These are phyloP conservation scores for Eidolon helvum DNA, from an alignment of 2,113 vertebrate genomes.

Conservation along the genomic window DNA sequence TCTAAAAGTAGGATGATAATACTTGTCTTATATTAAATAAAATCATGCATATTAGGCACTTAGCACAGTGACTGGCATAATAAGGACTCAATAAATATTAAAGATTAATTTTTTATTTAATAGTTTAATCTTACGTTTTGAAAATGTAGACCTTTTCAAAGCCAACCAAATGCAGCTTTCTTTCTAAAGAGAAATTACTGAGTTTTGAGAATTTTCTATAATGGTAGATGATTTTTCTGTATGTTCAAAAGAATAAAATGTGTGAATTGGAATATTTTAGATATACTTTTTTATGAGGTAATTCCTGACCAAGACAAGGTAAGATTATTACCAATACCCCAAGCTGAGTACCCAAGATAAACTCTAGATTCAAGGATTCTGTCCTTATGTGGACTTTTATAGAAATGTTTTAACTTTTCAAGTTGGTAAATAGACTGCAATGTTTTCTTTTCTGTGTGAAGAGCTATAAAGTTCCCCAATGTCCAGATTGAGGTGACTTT, in stretches of 20 bases:
- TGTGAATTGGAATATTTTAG: constrained; percentile 45
- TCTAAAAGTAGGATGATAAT: constrained; percentile 6
- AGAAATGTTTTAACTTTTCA: neutral
- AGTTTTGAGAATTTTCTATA: neutral
- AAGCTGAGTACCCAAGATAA: constrained; percentile 15
- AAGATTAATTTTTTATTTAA: neutral
- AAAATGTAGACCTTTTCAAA: neutral
- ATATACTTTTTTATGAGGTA: constrained; percentile 58
- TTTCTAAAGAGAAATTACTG: neutral
- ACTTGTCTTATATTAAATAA: neutral
- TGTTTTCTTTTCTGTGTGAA: neutral
- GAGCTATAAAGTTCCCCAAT: neutral
- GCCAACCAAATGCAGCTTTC: neutral
- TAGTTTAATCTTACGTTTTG: neutral
- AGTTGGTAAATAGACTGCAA: neutral
- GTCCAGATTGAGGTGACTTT: too few relatives aligned
- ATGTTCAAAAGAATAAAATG: constrained; percentile 63
- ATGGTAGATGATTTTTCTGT: constrained; percentile 67
- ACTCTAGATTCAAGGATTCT: neutral
- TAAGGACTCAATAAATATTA: neutral
- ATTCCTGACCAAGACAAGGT: constrained; percentile 40
- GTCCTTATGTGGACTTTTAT: constrained; percentile 18
- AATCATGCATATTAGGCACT: neutral
- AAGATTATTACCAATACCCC: constrained; percentile 58
- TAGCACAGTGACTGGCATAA: neutral